Evolutionary conservation across 2,113 vertebrate species (phyloP).

Genomic region (Vicugna pacos): DNA sequence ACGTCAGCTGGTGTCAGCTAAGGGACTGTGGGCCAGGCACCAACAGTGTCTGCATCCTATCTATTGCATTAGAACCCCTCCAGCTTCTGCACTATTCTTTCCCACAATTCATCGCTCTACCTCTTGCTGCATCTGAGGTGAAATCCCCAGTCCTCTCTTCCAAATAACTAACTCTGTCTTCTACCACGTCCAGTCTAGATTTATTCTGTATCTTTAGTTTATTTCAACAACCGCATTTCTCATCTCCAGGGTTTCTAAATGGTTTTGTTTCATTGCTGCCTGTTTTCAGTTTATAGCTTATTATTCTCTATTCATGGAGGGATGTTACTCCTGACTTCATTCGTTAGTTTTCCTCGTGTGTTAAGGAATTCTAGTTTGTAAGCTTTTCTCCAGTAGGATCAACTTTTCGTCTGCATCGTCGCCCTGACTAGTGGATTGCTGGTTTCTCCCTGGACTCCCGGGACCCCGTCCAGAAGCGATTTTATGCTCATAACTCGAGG

Average conservation of each 20-base stretch:
- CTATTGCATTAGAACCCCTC: background rate
- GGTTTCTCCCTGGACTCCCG: background rate
- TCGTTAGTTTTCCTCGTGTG: background rate
- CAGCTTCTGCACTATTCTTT: background rate
- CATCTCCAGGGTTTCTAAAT: conserved; percentile 10
- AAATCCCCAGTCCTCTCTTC: conserved; percentile 22
- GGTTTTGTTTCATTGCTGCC: background rate
- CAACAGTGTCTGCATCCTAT: background rate
- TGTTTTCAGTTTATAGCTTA: conserved; percentile 33
- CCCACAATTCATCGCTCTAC: background rate
- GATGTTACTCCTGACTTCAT: conserved; percentile 2
- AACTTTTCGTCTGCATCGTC: conserved; percentile 11
- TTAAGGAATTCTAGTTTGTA: background rate
- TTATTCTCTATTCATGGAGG: background rate
- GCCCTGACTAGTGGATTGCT: background rate
- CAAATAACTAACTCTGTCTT: conserved; percentile 23
- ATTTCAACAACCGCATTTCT: background rate
- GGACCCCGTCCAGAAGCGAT: background rate
- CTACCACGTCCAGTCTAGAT: background rate
- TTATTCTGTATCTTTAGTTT: conserved; percentile 33
- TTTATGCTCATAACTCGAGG: background rate
- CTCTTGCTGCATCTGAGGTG: background rate
- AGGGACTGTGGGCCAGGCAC: background rate
- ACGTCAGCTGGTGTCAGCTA: background rate
- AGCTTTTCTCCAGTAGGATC: background rate